Evolutionary conservation across 1,140 invertebrate species (phyloP), one percentile per base, ranked within the genome.

Genomic region (Drosophila willistoni): DNA sequence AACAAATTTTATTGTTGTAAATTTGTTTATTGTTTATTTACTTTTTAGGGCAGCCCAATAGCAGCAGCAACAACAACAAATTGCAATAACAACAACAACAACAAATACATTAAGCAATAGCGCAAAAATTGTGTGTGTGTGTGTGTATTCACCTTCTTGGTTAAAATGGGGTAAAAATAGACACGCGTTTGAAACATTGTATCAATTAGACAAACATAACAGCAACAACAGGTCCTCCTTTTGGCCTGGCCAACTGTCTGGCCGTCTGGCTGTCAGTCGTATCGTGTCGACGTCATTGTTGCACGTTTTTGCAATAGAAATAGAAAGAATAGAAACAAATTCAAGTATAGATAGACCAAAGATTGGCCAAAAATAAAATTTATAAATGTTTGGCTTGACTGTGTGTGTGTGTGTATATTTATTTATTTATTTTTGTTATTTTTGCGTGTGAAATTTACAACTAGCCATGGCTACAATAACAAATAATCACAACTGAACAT

Each of bases 291-390:
- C 83, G 83, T 86, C 83, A 86, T 89, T 73, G 84, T 80, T 86
- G 83, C 83, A 86, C 83, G 83, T 86, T 86, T 86, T 87, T 87
- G 83, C 83, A 87, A 87, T 86, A 87, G 66, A 70, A 75, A 71
- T 4, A 3, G 79, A 41, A 66, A 81, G 64, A 75, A 75, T 70
- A 81, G 67, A 72, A 70, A 77, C 59, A 62, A 51, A 64, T 70
- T 69, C 44, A 19, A 51, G 9, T 22, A 51, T 51, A 12, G 44
- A 51, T 3, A 47, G 7, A 22, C 2, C 19, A 22, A 51, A 51
- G 44, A 6, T 29, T 29, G 29, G 33, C 56, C 56, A 59, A 59
- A 59, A 59, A 59, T 59, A 59, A 14, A 59, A 59, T 59, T 39
- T 59, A 59, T 59, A 34, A 36, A 36, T 34, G 44, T 51, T 51